phyloP scores from a whole-genome alignment of 2,888 invertebrate species.

The Drosophila ustulata region DNA sequence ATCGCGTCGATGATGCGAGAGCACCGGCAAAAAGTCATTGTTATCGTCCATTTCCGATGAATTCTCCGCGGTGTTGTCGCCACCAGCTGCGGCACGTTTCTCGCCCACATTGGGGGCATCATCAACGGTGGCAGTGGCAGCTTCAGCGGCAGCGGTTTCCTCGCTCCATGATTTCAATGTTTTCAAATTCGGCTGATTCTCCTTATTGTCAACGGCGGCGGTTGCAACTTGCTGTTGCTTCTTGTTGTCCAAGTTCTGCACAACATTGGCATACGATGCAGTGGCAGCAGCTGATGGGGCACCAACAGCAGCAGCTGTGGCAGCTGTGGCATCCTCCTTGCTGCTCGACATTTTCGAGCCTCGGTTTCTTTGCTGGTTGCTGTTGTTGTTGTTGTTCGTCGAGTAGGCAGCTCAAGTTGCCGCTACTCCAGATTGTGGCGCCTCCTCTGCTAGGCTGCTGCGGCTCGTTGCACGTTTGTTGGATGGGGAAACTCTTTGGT shows the following conservation, averaged over 20 bases:
- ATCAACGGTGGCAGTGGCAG: constrained; percentile 54
- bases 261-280: constrained; percentile 90
- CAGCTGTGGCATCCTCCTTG: constrained; percentile 80
- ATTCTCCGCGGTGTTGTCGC: constrained; percentile 82
- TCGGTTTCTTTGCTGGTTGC: background rate
- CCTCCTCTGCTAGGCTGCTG: constrained; percentile 27
- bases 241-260: constrained; percentile 85
- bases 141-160: constrained; percentile 79
- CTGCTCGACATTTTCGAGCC: constrained; percentile 79
- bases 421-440: constrained; percentile 61
- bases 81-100: constrained; percentile 82
- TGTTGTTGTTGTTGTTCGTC: constrained; percentile 37
- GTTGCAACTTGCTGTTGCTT: constrained; percentile 55
- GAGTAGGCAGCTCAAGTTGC: constrained; percentile 61
- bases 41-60: constrained; percentile 84
- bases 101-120: constrained; percentile 82
- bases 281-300: constrained; percentile 31
- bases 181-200: constrained; percentile 82
- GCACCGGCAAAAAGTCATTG: constrained; percentile 84
- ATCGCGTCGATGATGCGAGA: constrained; percentile 84
- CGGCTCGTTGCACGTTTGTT: constrained; percentile 15
- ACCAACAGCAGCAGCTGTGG: constrained; percentile 28
- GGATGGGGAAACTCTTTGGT: constrained; percentile 80
- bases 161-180: constrained; percentile 83
- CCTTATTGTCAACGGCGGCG: constrained; percentile 73